Conservation (phyloP, 2,113 vertebrate species). For the Chionis minor region DNA sequence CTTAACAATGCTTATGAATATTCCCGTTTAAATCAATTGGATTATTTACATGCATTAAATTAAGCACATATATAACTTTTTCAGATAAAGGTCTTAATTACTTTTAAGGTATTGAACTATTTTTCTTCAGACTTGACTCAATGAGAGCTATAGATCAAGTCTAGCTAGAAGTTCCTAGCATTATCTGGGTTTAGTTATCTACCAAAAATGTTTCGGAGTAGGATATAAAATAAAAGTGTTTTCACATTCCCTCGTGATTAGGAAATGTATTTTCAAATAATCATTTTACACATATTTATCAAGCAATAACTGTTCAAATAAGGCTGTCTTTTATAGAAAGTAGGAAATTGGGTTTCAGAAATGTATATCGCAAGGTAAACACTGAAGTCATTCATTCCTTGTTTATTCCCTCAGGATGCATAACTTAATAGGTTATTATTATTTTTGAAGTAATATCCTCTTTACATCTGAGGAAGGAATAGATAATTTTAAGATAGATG, state of each 20-base stretch:
- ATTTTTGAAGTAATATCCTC: neutral
- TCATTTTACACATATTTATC: neutral
- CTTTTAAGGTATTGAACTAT: conserved; percentile 58
- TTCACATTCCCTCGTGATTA: neutral
- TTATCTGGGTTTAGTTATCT: conserved; percentile 1
- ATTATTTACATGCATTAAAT: conserved; percentile 61
- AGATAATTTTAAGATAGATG: neutral
- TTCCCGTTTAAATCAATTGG: conserved; percentile 36
- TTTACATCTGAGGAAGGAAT: neutral
- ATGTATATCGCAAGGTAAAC: neutral
- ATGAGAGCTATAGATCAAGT: conserved; percentile 59
- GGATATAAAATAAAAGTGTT: neutral
- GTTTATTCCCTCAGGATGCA: neutral
- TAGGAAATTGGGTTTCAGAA: neutral
- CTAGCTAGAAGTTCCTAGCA: neutral
- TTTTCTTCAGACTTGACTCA: conserved; percentile 64
- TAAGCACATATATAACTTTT: conserved; percentile 58
- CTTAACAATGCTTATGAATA: conserved; percentile 54
- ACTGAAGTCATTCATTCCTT: neutral
- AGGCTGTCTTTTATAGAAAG: neutral
- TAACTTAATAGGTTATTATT: neutral
- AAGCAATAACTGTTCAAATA: neutral
- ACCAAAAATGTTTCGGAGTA: neutral
- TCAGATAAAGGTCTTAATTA: conserved; percentile 69
- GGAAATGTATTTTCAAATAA: neutral